A percentile compares a stretch with the other conserved stretches of the same genome.
Evolutionary conservation across 2,888 invertebrate genomes (phyloP).

Genomic region (Helobdella robusta): DNA sequence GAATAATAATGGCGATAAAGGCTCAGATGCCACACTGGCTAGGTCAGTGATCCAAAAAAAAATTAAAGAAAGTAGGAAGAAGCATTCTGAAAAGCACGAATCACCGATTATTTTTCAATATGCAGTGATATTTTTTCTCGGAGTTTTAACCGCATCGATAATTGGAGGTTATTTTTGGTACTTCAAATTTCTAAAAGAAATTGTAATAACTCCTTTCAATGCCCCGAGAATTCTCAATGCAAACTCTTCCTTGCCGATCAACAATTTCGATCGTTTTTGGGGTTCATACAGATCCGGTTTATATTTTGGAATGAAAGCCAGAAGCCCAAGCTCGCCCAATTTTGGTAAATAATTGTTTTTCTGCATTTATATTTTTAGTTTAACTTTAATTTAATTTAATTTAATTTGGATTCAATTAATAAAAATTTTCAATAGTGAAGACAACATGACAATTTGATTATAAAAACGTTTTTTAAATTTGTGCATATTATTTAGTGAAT

Average conservation of each 20-base stretch:
- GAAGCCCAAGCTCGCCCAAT: conserved; percentile 76
- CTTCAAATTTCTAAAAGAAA: conserved; percentile 24
- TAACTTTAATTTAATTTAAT: not conserved
- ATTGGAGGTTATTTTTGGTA: conserved; percentile 30
- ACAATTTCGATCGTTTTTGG: conserved; percentile 56
- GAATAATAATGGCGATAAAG: too few species aligned
- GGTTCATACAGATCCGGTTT: conserved; percentile 63
- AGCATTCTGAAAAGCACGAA: conserved; percentile 6
- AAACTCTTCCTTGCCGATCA: conserved; percentile 25
- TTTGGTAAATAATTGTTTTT: conserved; percentile 57
- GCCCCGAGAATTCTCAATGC: conserved; percentile 27
- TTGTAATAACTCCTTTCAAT: conserved; percentile 33
- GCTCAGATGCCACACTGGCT: too few species aligned
- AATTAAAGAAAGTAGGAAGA: conserved; percentile 16
- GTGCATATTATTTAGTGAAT: conserved; percentile 68
- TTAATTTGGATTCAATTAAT: too few species aligned
- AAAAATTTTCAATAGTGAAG: not conserved
- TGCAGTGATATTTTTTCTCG: conserved; percentile 1
- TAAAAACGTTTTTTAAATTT: not conserved
- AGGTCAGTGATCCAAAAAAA: conserved; percentile 17
- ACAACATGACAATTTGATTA: not conserved
- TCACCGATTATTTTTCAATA: not conserved
- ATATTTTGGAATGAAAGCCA: conserved; percentile 62
- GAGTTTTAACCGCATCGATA: conserved; percentile 17
- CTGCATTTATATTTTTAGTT: conserved; percentile 8